Percentiles rank a stretch among this genome's conserved stretches.
phyloP scores from a whole-genome alignment of 2,113 vertebrate species.

The Oncorhynchus gorbuscha region DNA sequence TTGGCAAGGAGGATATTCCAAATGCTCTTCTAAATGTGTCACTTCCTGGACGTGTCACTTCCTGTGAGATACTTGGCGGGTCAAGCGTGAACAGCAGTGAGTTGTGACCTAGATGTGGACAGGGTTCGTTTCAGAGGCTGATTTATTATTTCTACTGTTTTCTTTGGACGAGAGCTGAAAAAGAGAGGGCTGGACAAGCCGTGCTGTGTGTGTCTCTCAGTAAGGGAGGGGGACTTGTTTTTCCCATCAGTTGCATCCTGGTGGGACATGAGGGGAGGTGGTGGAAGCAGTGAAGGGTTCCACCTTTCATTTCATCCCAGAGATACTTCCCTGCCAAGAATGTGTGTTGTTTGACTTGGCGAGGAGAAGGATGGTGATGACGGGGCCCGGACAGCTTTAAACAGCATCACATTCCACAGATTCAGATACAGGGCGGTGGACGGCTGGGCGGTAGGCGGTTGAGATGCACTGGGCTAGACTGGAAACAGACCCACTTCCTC shows the following conservation, averaged over 20 bases:
- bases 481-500: slow-evolving; percentile 45
- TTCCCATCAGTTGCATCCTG: slow-evolving; percentile 40
- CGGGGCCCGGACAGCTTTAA: not conserved
- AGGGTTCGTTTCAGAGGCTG: slow-evolving; percentile 64
- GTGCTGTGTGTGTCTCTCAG: slow-evolving; percentile 19
- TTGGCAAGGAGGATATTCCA: slow-evolving; percentile 45
- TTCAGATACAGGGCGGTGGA: not conserved
- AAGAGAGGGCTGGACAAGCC: slow-evolving; percentile 26
- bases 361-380: slow-evolving; percentile 32
- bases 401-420: slow-evolving; percentile 45
- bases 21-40: slow-evolving; percentile 39
- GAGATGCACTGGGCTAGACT: slow-evolving; percentile 47
- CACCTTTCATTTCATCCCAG: slow-evolving; percentile 65
- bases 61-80: slow-evolving; percentile 45
- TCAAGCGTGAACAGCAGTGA: slow-evolving; percentile 47
- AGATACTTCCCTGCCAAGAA: slow-evolving; percentile 65
- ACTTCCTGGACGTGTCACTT: slow-evolving; percentile 55
- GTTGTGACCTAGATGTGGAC: slow-evolving; percentile 17
- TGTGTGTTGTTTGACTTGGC: slow-evolving; percentile 66
- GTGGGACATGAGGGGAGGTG: slow-evolving; percentile 39
- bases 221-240: slow-evolving; percentile 45
- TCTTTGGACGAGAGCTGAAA: slow-evolving; percentile 65
- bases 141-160: slow-evolving; percentile 69
- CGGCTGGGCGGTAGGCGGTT: not conserved
- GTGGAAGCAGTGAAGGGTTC: slow-evolving; percentile 45